These are phyloP conservation scores for Garrulus glandarius DNA, from an alignment of 2,797 vertebrate genomes.

Conservation along the genomic window DNA sequence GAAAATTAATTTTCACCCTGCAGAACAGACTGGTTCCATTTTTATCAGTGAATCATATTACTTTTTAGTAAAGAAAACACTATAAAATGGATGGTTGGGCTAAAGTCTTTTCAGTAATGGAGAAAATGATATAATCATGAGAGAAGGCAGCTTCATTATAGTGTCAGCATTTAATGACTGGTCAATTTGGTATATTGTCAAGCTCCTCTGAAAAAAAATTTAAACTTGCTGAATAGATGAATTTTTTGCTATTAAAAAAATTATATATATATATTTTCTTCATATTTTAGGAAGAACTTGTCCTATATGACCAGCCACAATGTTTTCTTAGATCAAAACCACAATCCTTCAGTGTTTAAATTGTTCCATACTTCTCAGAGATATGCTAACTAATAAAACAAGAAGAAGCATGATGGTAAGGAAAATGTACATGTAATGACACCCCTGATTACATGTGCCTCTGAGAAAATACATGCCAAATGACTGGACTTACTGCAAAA, in stretches of 20 bases:
- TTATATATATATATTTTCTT: background rate
- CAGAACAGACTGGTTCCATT: background rate
- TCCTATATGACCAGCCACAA: background rate
- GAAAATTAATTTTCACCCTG: conserved; percentile 7
- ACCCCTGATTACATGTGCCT: background rate
- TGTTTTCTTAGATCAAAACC: background rate
- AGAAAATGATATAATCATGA: background rate
- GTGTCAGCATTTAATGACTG: background rate
- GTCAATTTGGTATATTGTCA: background rate
- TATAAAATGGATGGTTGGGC: background rate
- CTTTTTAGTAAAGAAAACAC: background rate
- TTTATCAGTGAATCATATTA: background rate
- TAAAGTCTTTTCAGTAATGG: background rate
- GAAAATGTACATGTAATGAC: background rate
- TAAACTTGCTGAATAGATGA: background rate
- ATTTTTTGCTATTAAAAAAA: background rate
- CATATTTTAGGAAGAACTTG: background rate
- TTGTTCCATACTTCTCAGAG: background rate
- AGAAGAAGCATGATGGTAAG: background rate
- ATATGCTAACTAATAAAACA: background rate
- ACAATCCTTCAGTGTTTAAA: background rate
- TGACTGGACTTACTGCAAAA: background rate
- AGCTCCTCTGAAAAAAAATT: background rate
- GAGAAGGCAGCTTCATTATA: background rate
- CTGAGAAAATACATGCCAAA: background rate